Percentiles rank a stretch among this genome's conserved stretches.
Evolutionary conservation across 2,113 vertebrate genomes (phyloP).

Genomic region (Bothrops jararaca): DNA sequence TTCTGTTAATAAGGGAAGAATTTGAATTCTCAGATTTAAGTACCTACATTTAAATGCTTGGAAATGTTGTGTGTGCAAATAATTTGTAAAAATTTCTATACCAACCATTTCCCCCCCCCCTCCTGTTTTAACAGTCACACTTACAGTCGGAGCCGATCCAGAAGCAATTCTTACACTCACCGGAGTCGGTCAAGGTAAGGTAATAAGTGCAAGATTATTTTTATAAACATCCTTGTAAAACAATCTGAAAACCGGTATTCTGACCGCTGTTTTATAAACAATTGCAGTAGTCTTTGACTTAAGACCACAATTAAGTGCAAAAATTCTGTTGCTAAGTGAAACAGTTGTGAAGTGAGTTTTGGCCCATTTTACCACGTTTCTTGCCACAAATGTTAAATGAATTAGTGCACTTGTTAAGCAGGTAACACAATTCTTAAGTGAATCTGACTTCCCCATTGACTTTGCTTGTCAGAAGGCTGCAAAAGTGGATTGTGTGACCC

Average conservation of each 20-base stretch:
- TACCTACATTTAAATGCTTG: neutral
- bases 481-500: neutral
- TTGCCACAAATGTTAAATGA: neutral
- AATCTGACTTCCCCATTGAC: neutral
- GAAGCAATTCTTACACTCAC: conserved; percentile 80
- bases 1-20: neutral
- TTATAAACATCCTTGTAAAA: neutral
- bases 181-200: conserved; percentile 86
- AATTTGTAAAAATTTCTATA: neutral
- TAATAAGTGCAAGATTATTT: neutral
- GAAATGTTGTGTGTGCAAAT: neutral
- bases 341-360: neutral
- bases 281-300: neutral
- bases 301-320: neutral
- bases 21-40: neutral
- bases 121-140: conserved; percentile 67
- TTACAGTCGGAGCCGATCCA: conserved; percentile 88
- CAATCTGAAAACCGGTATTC: neutral
- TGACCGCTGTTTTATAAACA: neutral
- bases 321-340: neutral
- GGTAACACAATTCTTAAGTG: neutral
- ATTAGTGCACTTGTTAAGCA: no score
- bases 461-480: neutral
- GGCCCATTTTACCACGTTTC: neutral
- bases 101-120: neutral